Percentiles rank a stretch among this genome's conserved stretches.
phyloP scores from a whole-genome alignment of 2,797 vertebrate species.

The Lepus townsendii region DNA sequence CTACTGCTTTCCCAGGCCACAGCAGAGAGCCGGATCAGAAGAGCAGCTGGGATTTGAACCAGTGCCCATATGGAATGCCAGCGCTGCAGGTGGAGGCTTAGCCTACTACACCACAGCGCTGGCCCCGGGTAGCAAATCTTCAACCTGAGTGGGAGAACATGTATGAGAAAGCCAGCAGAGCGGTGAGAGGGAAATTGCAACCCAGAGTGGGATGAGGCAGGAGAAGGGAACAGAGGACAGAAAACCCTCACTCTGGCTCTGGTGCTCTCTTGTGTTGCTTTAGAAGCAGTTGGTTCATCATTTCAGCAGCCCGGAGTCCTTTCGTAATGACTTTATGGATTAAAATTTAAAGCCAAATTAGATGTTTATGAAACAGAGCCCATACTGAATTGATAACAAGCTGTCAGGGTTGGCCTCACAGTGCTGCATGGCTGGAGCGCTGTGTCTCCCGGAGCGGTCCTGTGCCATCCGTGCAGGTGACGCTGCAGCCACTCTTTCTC shows the following conservation, averaged over 20 bases:
- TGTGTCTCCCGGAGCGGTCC: neutral
- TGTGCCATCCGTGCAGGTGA: accelerated
- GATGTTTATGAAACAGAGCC: conserved; percentile 46
- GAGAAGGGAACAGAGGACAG: neutral
- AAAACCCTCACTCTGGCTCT: neutral
- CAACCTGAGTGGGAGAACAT: neutral
- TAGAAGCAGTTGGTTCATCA: conserved; percentile 19
- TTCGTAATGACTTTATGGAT: conserved; percentile 60
- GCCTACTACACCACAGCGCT: no score
- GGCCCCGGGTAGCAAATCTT: neutral
- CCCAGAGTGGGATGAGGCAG: neutral
- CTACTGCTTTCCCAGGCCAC: no score
- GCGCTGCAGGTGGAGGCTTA: no score
- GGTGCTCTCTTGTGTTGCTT: neutral
- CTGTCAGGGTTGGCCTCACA: neutral
- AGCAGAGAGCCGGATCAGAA: no score
- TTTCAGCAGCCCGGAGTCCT: conserved; percentile 40
- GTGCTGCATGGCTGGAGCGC: neutral
- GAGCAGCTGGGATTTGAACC: no score
- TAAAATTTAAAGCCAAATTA: conserved; percentile 71
- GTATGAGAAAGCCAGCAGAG: neutral
- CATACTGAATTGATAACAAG: neutral
- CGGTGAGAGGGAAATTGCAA: neutral
- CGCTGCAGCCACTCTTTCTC: neutral
- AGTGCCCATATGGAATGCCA: no score